Base-by-base conservation (phyloP, 1,140 invertebrate genomes). In the Drosophila tsacasi region DNA sequence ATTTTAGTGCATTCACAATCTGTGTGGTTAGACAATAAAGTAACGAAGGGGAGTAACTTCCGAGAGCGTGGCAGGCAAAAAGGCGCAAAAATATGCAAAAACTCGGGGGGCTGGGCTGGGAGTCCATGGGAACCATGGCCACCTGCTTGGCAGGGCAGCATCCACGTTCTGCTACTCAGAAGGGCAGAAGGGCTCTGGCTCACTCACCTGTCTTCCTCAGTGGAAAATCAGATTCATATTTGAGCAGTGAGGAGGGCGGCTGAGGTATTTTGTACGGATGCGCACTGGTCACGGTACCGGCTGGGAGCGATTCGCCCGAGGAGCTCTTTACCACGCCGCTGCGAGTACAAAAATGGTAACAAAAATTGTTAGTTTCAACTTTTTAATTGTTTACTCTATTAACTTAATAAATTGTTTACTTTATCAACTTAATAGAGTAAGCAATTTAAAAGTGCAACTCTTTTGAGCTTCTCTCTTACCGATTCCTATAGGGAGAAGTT, bases 151-250 rank as follows among this genome's bases (percentile, higher is more conserved):
- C 35, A 13, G 13, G 6, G 27, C 27, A 15, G 54, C 54, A 57
- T 39, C 21, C 32, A 17, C 35, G 21, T 39, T 62, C n/a, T 37
- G 15, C 19, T 63, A 65, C 19, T 25, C 39, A 25, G n/a, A n/a
- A 35, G 30, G 59, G 17, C 42, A 13, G 10, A n/a, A 49, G n/a
- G 23, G 8, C 15, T 19, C 8, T 13, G 13, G 17, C 46, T n/a
- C 37, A 84, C 93, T 93, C 95, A 99, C 98, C 98, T 95, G 98
- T 99, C 95, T 99, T 99, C 76, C 98, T 93, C 3, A 99, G 95
- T 49, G 98, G 98, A 93, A 98, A 99, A 94, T 99, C 98, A 77
- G 97, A 95, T 81, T 96, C 96, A 90, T 96, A 96, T 93, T 96
- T 96, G 81, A 94, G 94, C 32, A 94, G 87, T 69, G 93, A 92